Evolutionary conservation across 2,888 invertebrate genomes (phyloP), one percentile per base, ranked within the genome.

Genomic region (Drosophila histrio): DNA sequence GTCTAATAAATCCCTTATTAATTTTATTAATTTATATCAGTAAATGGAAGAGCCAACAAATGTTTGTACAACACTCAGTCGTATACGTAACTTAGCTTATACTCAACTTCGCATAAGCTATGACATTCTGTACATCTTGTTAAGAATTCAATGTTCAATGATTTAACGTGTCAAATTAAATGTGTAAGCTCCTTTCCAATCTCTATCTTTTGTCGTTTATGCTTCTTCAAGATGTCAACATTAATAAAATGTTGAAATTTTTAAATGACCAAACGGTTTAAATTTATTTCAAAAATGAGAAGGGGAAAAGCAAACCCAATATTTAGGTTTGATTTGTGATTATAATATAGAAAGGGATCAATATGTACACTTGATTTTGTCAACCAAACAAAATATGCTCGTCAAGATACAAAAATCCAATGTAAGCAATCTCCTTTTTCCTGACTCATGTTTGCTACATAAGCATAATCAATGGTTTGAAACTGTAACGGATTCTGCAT

Each of bases 261-360:
- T 8, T 11, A 30, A 19, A 8, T 1, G 13, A 11, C 15, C 8
- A 43, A 26, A 26, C 11, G 19, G 5, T n/a, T 17, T n/a, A 1
- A n/a, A 36, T 17, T 15, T 49, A 34, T 34, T 15, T 17, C 9
- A 17, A 3, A 36, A 15, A 34, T 30, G 17, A 28, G 11, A 17
- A 17, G 15, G 4, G 2, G 6, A 9, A 22, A 34, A 17, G 13
- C 13, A 11, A 7, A 15, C n/a, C 2, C n/a, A 24, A 52, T 64
- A 52, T 60, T 49, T 32, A 9, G 5, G n/a, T 41, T 39, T 26
- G 63, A 46, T 62, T 71, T 63, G 36, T 50, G 72, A 77, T 62
- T 77, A 61, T 68, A 70, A 64, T 83, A 66, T 79, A 77, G 75
- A 39, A 30, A 28, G 57, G 41, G 57, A 76, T 72, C 62, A 62